A percentile compares a stretch with the other conserved stretches of the same genome.
phyloP scores from a whole-genome alignment of 2,888 invertebrate species.

The Trachelus troglodyta region DNA sequence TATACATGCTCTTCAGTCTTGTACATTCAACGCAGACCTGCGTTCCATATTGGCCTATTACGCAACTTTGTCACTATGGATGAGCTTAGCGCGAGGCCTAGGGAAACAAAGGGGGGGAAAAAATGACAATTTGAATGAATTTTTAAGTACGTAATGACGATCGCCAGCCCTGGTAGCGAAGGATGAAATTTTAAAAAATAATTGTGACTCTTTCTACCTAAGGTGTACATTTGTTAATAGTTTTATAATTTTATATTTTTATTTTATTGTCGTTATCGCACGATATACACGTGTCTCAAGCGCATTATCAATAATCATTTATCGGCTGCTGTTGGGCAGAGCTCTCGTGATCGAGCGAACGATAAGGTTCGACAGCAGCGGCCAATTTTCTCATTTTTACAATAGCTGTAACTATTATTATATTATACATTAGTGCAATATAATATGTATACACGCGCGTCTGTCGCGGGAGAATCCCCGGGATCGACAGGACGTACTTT shows the following conservation, averaged over 20 bases:
- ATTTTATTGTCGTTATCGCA: slow-evolving; percentile 9
- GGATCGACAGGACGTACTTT: not conserved
- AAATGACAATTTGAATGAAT: not conserved
- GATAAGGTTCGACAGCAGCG: not conserved
- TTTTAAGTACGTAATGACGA: not conserved
- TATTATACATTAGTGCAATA: slow-evolving; percentile 3
- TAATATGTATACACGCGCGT: slow-evolving; percentile 1
- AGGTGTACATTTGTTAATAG: slow-evolving; percentile 64
- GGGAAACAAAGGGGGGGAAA: not conserved
- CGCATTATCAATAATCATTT: not conserved
- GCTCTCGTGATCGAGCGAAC: not conserved
- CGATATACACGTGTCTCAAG: slow-evolving; percentile 22
- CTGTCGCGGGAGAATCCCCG: not conserved
- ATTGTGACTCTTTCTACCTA: slow-evolving; percentile 5
- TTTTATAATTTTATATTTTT: slow-evolving; percentile 53
- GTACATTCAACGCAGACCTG: not conserved
- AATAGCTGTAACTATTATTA: slow-evolving; percentile 1
- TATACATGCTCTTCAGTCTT: not conserved
- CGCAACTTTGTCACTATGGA: not conserved
- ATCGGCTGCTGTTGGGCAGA: not conserved
- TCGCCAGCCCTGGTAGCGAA: not conserved
- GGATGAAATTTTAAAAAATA: not conserved
- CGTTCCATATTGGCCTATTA: not conserved
- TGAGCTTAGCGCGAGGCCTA: not conserved
- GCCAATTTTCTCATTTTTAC: not conserved